phyloP scores from a whole-genome alignment of 2,113 vertebrate genomes.

The Atherinomorus stipes region DNA sequence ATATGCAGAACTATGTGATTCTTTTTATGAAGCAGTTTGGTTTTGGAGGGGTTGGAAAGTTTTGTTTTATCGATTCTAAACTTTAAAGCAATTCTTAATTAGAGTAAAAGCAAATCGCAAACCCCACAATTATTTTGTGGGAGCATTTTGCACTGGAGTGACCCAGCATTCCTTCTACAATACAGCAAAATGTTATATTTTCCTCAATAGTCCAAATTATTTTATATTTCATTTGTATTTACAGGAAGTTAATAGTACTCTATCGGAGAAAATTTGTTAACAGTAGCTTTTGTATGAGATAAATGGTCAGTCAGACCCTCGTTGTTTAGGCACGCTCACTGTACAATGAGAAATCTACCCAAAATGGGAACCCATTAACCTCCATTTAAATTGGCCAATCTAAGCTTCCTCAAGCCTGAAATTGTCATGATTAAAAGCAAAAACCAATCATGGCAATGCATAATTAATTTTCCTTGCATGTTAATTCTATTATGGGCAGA shows the following conservation, averaged over 20 bases:
- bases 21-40: not conserved
- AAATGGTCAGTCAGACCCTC: slow-evolving; percentile 40
- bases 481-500: slow-evolving; percentile 76
- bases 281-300: slow-evolving; percentile 35
- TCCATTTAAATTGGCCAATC: slow-evolving; percentile 82
- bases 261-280: slow-evolving; percentile 6
- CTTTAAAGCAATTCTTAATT: not conserved
- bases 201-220: slow-evolving; percentile 3
- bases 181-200: slow-evolving; percentile 8
- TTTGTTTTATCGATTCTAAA: not conserved
- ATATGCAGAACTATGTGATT: not conserved
- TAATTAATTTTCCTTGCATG: slow-evolving; percentile 81
- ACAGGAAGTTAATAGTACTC: slow-evolving; percentile 19
- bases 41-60: not conserved
- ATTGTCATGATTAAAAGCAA: slow-evolving; percentile 84
- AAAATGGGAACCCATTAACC: slow-evolving; percentile 81
- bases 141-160: not conserved
- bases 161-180: not conserved
- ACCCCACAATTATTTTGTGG: not conserved
- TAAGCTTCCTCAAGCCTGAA: slow-evolving; percentile 84
- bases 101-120: not conserved
- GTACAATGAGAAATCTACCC: slow-evolving; percentile 65
- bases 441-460: slow-evolving; percentile 77
- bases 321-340: slow-evolving; percentile 62
- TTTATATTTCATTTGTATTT: slow-evolving; percentile 3